Percentiles rank a stretch among this genome's conserved stretches.
Evolutionary conservation across 2,797 vertebrate species (phyloP).

Genomic region (Muscicapa striata): DNA sequence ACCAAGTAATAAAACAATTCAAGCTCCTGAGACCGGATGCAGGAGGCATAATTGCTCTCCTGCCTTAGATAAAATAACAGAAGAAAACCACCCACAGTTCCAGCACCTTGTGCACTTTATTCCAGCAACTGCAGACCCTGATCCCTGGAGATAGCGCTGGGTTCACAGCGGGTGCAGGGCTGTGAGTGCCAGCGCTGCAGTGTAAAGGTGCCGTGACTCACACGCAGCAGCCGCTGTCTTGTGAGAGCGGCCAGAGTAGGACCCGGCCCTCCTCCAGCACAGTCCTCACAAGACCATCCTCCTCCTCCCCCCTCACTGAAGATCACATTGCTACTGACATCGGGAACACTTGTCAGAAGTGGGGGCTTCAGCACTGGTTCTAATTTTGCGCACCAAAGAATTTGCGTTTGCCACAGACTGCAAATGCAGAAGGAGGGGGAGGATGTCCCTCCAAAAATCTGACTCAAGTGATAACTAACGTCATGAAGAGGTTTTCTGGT

Average conservation of each 20-base stretch:
- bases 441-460: constrained; percentile 5
- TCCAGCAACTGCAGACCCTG: background rate
- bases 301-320: background rate
- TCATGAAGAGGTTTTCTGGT: constrained; percentile 31
- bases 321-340: background rate
- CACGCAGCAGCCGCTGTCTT: accelerated
- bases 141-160: accelerated
- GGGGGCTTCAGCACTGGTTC: background rate
- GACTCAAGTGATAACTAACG: background rate
- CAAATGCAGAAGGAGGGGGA: background rate
- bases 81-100: background rate
- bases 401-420: background rate
- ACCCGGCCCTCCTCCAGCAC: background rate
- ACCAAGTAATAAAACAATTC: constrained; percentile 17
- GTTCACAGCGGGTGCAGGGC: background rate
- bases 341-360: background rate
- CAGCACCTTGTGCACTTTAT: background rate
- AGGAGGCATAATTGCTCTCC: background rate
- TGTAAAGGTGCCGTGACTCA: background rate
- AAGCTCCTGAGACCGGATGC: background rate
- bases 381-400: background rate
- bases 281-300: background rate
- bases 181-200: accelerated
- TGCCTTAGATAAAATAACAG: background rate
- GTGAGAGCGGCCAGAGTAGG: background rate